These are phyloP conservation scores for Indicator maculatus DNA, from an alignment of 2,113 vertebrate species.

Conservation along the genomic window DNA sequence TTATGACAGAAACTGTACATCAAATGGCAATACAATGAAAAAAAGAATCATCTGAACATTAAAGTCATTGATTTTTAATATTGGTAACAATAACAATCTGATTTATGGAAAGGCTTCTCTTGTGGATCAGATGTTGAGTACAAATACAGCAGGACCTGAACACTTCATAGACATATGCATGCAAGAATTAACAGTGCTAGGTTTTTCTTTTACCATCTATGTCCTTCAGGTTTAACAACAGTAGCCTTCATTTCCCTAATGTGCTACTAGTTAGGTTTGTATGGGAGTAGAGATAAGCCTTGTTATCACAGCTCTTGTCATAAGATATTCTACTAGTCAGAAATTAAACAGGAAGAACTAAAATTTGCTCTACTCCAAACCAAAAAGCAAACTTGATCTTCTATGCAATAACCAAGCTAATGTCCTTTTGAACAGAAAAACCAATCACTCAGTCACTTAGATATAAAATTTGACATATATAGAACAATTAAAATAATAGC, in stretches of 20 bases:
- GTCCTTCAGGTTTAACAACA: not conserved
- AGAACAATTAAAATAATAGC: not conserved
- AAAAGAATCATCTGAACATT: not conserved
- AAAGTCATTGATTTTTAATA: not conserved
- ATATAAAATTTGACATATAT: not conserved
- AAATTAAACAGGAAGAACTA: not conserved
- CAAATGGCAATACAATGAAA: not conserved
- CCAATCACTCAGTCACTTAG: not conserved
- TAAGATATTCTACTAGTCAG: not conserved
- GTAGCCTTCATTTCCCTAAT: not conserved
- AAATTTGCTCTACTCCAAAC: not conserved
- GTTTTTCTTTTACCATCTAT: not conserved
- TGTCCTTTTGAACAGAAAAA: not conserved
- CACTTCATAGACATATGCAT: not conserved
- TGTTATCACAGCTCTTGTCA: not conserved
- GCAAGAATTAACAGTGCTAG: not conserved
- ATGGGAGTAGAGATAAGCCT: not conserved
- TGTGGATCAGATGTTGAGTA: not conserved
- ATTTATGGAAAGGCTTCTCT: not conserved
- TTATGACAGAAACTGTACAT: not conserved
- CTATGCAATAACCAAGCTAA: not conserved
- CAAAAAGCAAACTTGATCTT: not conserved
- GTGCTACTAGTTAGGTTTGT: not conserved
- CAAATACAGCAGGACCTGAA: not conserved
- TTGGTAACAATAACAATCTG: not conserved